Conservation (phyloP, 2,113 vertebrate species). For the Eurystomus gularis region DNA sequence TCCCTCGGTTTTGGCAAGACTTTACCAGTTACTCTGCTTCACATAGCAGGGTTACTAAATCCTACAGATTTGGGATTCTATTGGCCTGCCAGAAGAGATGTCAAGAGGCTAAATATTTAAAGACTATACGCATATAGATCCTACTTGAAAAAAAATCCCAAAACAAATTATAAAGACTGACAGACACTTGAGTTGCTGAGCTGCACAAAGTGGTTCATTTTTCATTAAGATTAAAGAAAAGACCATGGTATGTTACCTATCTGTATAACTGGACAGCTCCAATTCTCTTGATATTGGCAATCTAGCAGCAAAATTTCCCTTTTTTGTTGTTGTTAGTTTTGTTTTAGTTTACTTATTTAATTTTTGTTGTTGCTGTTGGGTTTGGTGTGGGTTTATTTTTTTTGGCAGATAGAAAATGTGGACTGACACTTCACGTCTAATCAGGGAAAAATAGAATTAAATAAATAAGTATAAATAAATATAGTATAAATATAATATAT, state of each 20-base stretch:
- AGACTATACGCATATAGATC: neutral
- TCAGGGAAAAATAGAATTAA: neutral
- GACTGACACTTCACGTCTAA: neutral
- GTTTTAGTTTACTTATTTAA: too few species aligned
- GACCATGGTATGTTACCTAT: neutral
- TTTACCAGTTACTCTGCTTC: neutral
- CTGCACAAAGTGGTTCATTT: neutral
- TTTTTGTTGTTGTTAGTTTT: too few species aligned
- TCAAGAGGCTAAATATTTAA: neutral
- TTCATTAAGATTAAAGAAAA: neutral
- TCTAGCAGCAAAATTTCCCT: neutral
- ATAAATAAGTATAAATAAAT: too few species aligned
- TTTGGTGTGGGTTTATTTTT: neutral
- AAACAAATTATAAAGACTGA: neutral
- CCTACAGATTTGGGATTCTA: neutral
- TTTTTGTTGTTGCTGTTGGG: too few species aligned
- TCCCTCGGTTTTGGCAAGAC: neutral
- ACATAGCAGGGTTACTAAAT: neutral
- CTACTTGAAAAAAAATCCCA: neutral
- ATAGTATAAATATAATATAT: too few species aligned
- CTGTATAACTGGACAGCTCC: neutral
- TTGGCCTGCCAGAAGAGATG: neutral
- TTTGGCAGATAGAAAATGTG: neutral
- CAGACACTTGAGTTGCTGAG: neutral
- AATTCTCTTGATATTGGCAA: neutral